Conservation (phyloP, 2,888 invertebrate genomes). For the Rhodophaea formosa region DNA sequence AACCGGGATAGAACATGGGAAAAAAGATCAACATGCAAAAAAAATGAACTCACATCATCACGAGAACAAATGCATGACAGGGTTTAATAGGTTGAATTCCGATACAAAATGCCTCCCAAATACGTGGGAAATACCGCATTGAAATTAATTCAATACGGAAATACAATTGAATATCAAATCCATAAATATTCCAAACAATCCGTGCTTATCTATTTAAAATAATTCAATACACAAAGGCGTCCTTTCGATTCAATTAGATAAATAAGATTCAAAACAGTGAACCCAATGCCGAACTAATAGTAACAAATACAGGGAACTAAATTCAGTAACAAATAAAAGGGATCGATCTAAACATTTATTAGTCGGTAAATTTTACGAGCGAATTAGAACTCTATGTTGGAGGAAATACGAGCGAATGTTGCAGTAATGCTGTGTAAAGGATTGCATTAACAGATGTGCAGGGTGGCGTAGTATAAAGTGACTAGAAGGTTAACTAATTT, state of each 20-base stretch:
- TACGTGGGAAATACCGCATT: not conserved
- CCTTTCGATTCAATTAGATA: conserved; percentile 7
- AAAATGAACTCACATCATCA: no score
- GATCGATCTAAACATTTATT: conserved; percentile 11
- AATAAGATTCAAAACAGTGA: conserved; percentile 5
- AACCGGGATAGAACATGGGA: no score
- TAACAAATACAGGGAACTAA: conserved; percentile 6
- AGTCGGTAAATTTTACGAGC: not conserved
- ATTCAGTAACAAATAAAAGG: conserved; percentile 3
- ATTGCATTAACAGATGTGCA: conserved; percentile 20
- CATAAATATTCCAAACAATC: not conserved
- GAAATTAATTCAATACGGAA: not conserved
- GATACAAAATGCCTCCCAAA: not conserved
- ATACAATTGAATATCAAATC: not conserved
- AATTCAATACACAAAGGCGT: conserved; percentile 3
- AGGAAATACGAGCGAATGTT: not conserved
- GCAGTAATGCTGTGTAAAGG: conserved; percentile 6
- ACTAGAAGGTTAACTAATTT: not conserved
- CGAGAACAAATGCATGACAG: no score
- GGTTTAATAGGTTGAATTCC: no score
- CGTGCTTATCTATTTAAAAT: not conserved
- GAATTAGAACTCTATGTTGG: not conserved
- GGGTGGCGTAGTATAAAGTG: not conserved
- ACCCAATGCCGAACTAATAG: conserved; percentile 5
- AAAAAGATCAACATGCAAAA: no score